Conservation (phyloP, 2,888 invertebrate genomes). For the Microctonus hyperodae region DNA sequence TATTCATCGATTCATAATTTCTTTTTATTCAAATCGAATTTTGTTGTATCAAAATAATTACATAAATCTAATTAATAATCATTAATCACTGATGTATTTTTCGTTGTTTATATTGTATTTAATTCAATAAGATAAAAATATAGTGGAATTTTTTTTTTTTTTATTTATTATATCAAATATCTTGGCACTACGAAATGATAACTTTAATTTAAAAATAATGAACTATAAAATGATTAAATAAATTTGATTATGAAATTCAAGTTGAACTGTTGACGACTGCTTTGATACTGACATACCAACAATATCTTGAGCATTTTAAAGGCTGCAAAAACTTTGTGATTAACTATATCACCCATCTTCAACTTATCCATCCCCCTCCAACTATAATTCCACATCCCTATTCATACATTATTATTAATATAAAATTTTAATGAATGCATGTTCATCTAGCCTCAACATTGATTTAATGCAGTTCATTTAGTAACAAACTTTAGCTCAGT, state of each 20-base stretch:
- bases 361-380: constrained; percentile 7
- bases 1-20: too few species aligned
- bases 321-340: constrained; percentile 5
- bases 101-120: too few species aligned
- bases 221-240: neutral
- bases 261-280: neutral
- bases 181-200: neutral
- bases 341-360: constrained; percentile 11
- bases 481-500: neutral
- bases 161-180: too few species aligned
- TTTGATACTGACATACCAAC: constrained; percentile 6
- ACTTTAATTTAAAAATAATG: neutral
- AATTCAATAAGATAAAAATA: too few species aligned
- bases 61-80: neutral
- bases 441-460: neutral
- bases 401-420: neutral
- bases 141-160: neutral
- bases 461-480: neutral
- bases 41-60: too few species aligned
- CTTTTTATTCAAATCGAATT: too few species aligned
- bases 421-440: neutral
- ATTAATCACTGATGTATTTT: neutral
- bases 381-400: neutral
- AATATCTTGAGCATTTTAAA: constrained; percentile 1
- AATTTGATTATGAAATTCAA: constrained; percentile 1